These are phyloP conservation scores for Diplodus puntazzo DNA, from an alignment of 2,797 vertebrate species.

Conservation along the genomic window DNA sequence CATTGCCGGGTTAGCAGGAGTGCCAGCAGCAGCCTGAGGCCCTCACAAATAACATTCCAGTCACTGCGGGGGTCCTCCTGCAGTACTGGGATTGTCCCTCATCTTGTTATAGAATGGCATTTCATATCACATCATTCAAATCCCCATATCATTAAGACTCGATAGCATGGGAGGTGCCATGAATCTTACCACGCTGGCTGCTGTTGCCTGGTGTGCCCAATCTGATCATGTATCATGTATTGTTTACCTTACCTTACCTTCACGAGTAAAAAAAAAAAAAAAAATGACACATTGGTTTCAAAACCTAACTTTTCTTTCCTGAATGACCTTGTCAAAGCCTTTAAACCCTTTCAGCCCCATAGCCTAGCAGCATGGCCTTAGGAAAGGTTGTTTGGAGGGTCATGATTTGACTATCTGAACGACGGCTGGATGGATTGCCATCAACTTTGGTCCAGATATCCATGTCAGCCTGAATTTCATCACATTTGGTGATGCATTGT, in stretches of 20 bases:
- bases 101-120: slow-evolving; percentile 62
- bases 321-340: neutral
- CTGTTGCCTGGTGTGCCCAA: neutral
- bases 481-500: neutral
- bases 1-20: slow-evolving; percentile 54
- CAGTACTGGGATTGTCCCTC: slow-evolving; percentile 64
- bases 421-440: neutral
- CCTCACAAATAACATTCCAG: slow-evolving; percentile 75
- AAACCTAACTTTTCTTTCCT: neutral
- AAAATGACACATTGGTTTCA: neutral
- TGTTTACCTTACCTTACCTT: neutral
- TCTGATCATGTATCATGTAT: neutral
- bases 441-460: neutral
- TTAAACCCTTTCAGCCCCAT: neutral
- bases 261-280: slow-evolving; percentile 8
- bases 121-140: slow-evolving; percentile 68
- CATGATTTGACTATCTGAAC: neutral
- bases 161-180: neutral
- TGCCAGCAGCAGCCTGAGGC: slow-evolving; percentile 65
- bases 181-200: neutral
- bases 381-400: neutral
- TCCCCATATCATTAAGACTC: slow-evolving; percentile 38
- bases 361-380: neutral
- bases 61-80: slow-evolving; percentile 56
- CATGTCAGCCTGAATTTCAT: neutral